Conservation (phyloP, 53 echinoderm and acorn worm species). For the Actinopyga echinites region DNA sequence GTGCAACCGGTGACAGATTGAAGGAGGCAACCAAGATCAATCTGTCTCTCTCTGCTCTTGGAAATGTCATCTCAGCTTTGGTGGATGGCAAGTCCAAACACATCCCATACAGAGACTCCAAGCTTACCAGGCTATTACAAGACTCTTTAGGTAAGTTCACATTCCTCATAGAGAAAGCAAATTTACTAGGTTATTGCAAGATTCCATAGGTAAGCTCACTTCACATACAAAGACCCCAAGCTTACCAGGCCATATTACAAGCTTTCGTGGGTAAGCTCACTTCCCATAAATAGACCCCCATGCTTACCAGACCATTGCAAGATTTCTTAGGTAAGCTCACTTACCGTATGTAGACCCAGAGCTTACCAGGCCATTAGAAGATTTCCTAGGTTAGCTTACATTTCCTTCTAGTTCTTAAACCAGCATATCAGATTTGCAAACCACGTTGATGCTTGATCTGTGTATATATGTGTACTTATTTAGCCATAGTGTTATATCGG, state of each 20-base stretch:
- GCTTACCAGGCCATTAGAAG: conserved; percentile 78
- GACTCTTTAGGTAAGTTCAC: conserved; percentile 85
- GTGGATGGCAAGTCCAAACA: conserved; percentile 98
- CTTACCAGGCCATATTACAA: not conserved
- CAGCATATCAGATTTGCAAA: too few species aligned
- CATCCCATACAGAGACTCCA: conserved; percentile 99
- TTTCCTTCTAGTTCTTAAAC: not conserved
- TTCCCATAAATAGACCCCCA: too few species aligned
- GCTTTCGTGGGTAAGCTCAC: not conserved
- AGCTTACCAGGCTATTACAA: conserved; percentile 87
- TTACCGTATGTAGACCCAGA: conserved; percentile 96
- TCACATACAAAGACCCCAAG: too few species aligned
- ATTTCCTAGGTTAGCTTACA: conserved; percentile 71
- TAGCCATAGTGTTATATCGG: too few species aligned
- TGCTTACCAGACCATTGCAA: too few species aligned
- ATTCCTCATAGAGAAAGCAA: not conserved
- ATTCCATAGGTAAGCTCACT: not conserved
- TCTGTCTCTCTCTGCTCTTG: conserved; percentile 92
- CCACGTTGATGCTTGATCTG: too few species aligned
- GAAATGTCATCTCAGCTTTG: conserved; percentile 93
- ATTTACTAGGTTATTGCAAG: not conserved
- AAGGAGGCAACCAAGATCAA: conserved; percentile 99
- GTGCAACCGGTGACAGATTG: conserved; percentile 92
- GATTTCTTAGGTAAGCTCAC: too few species aligned
- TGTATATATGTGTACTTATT: too few species aligned